A percentile compares a stretch with the other conserved stretches of the same genome.
These are phyloP conservation scores for Podarcis raffonei DNA, from an alignment of 2,113 vertebrate genomes.

Conservation along the genomic window DNA sequence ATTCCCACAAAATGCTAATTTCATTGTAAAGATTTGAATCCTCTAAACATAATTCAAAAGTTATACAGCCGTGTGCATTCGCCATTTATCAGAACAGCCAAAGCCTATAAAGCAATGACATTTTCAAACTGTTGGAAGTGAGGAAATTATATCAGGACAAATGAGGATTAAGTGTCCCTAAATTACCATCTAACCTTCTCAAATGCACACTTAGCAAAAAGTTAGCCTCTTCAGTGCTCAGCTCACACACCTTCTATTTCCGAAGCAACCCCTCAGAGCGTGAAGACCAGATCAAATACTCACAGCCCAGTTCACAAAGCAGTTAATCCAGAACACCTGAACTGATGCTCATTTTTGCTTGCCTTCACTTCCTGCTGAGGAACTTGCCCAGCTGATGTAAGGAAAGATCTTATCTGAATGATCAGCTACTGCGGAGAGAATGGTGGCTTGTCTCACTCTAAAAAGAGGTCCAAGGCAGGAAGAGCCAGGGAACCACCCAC, in stretches of 20 bases:
- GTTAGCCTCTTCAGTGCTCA: background rate
- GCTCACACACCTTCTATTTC: background rate
- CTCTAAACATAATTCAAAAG: constrained; percentile 58
- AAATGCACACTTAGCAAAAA: background rate
- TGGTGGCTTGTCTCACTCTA: background rate
- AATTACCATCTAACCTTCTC: background rate
- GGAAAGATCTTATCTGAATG: background rate
- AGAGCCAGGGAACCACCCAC: background rate
- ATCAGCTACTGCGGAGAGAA: background rate
- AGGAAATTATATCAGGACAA: constrained; percentile 33
- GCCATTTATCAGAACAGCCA: constrained; percentile 31
- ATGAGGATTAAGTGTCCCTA: constrained; percentile 7
- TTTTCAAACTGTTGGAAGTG: constrained; percentile 42
- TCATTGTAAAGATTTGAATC: constrained; percentile 37
- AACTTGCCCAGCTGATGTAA: background rate
- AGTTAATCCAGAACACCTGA: background rate
- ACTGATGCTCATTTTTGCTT: background rate
- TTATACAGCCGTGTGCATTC: constrained; percentile 24
- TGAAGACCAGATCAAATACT: constrained; percentile 2
- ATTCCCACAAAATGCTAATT: constrained; percentile 43
- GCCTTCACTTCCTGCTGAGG: background rate
- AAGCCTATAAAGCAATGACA: constrained; percentile 23
- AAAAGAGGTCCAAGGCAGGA: background rate
- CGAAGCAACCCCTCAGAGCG: background rate
- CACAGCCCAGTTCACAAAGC: constrained; percentile 3